Evolutionary conservation across 1,140 invertebrate species (phyloP).

Genomic region (Drosophila lini): DNA sequence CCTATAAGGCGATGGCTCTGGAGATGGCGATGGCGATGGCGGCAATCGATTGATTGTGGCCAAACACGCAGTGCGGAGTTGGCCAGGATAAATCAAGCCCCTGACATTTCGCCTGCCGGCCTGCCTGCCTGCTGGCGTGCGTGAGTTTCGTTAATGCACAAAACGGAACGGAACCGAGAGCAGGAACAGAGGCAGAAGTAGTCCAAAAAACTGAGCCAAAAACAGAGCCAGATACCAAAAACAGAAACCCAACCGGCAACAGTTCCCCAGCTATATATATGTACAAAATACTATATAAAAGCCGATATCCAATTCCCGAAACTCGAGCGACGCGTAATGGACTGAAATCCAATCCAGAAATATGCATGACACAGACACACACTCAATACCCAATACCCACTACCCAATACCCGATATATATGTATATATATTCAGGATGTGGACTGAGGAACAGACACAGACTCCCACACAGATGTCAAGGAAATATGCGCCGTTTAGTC

Average conservation of each 20-base stretch:
- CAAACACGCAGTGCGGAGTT: constrained; percentile 78
- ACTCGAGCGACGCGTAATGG: constrained; percentile 72
- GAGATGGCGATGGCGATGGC: constrained; percentile 46
- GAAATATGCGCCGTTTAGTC: constrained; percentile 82
- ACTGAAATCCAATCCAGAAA: constrained; percentile 82
- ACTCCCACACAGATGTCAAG: constrained; percentile 75
- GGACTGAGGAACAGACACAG: constrained; percentile 52
- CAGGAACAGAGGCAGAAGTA: constrained; percentile 10
- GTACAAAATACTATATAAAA: constrained; percentile 57
- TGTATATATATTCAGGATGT: constrained; percentile 16
- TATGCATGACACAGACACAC: constrained; percentile 70
- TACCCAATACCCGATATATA: background rate
- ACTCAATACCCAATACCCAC: constrained; percentile 8
- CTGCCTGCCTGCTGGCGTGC: constrained; percentile 49
- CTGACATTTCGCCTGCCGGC: constrained; percentile 69
- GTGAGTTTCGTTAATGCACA: constrained; percentile 79
- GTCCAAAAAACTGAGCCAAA: constrained; percentile 11
- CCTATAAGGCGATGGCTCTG: constrained; percentile 31
- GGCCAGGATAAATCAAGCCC: constrained; percentile 80
- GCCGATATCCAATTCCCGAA: constrained; percentile 80
- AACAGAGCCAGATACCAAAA: constrained; percentile 29
- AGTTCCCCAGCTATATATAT: constrained; percentile 43
- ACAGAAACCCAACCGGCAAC: constrained; percentile 55
- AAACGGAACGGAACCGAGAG: constrained; percentile 32
- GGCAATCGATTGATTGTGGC: constrained; percentile 81